These are phyloP conservation scores for Mystacornis crossleyi DNA, from an alignment of 2,113 vertebrate genomes.

Conservation along the genomic window DNA sequence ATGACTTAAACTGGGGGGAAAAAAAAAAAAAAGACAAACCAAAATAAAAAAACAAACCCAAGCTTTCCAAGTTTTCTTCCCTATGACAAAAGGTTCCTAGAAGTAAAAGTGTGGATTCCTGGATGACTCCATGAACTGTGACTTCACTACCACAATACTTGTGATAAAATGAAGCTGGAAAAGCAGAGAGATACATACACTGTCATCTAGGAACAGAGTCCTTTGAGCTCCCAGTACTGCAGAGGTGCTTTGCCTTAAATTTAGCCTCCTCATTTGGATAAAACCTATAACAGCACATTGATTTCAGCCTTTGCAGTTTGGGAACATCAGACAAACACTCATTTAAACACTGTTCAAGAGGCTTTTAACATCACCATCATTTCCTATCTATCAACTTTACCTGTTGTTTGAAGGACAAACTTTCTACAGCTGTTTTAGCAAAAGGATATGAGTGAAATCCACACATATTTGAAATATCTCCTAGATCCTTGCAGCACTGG, in stretches of 20 bases:
- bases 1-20: neutral
- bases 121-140: neutral
- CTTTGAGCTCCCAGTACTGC: neutral
- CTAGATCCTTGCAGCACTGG: neutral
- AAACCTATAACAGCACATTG: neutral
- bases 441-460: neutral
- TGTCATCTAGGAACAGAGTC: neutral
- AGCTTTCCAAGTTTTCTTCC: neutral
- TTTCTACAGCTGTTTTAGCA: neutral
- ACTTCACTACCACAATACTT: neutral
- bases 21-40: neutral
- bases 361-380: neutral
- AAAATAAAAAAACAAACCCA: neutral
- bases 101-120: neutral
- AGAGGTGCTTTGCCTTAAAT: neutral
- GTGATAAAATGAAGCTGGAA: neutral
- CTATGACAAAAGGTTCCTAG: neutral
- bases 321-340: neutral
- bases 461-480: neutral
- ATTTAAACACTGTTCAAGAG: neutral
- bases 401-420: neutral
- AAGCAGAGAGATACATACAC: neutral
- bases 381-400: neutral
- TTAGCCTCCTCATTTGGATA: neutral
- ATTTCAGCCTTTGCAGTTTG: neutral